Conservation (phyloP, 1,140 invertebrate genomes). For the Rhynchophorus ferrugineus region DNA sequence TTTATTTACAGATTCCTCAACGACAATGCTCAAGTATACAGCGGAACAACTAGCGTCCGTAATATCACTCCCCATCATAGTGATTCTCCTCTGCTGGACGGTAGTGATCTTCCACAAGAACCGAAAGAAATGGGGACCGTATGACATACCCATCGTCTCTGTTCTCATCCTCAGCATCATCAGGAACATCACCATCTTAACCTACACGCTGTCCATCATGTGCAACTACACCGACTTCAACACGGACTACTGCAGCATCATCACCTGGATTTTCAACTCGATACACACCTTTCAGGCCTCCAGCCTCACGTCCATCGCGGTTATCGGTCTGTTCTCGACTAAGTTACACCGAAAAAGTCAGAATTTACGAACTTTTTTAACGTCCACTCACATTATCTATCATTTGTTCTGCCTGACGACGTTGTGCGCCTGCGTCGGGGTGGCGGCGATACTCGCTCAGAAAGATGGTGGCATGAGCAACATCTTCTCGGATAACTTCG, state of each 20-base stretch:
- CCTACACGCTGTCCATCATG: conserved; percentile 36
- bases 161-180: conserved; percentile 41
- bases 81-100: conserved; percentile 39
- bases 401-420: conserved; percentile 47
- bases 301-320: conserved; percentile 45
- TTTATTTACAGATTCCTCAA: conserved; percentile 19
- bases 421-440: conserved; percentile 44
- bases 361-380: conserved; percentile 43
- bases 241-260: conserved; percentile 40
- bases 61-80: conserved; percentile 40
- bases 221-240: conserved; percentile 28
- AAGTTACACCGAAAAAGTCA: conserved; percentile 44
- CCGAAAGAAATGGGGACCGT: conserved; percentile 42
- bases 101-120: conserved; percentile 44
- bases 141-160: conserved; percentile 46
- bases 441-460: conserved; percentile 42
- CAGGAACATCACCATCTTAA: conserved; percentile 39
- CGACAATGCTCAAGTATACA: conserved; percentile 34
- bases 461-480: conserved; percentile 20
- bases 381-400: conserved; percentile 47
- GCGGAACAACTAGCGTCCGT: conserved; percentile 38
- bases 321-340: conserved; percentile 44
- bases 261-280: conserved; percentile 46
- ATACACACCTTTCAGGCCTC: conserved; percentile 48
- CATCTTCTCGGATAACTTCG: conserved; percentile 14